Evolutionary conservation across 2,888 invertebrate genomes (phyloP).

Genomic region (Deladenus siricidicola): DNA sequence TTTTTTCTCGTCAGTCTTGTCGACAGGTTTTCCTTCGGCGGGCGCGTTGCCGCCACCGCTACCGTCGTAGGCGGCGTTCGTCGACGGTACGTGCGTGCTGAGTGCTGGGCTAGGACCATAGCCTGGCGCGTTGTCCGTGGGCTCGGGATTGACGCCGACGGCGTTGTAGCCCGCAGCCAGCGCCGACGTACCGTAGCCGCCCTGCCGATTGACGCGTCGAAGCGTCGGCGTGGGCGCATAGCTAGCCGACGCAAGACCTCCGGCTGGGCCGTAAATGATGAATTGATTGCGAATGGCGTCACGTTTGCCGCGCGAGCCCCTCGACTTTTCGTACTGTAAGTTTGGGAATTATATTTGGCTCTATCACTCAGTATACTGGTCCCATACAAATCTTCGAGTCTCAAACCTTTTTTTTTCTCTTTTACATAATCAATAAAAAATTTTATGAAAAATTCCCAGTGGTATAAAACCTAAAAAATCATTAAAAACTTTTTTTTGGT

Average conservation of each 20-base stretch:
- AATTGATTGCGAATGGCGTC: constrained; percentile 7
- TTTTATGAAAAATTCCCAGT: no score
- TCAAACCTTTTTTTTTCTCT: no score
- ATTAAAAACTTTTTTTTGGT: no score
- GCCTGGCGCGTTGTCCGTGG: neutral
- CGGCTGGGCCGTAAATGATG: constrained; percentile 10
- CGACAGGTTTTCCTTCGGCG: constrained; percentile 1
- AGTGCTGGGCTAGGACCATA: neutral
- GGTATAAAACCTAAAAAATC: no score
- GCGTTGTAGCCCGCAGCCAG: constrained; percentile 17
- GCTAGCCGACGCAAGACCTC: constrained; percentile 16
- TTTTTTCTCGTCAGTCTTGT: no score
- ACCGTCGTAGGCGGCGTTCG: constrained; percentile 11
- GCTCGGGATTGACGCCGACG: constrained; percentile 11
- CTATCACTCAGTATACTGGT: no score
- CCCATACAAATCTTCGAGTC: no score
- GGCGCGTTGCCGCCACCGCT: constrained; percentile 7
- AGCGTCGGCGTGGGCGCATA: neutral
- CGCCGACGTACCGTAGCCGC: constrained; percentile 17
- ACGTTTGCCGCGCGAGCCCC: constrained; percentile 3
- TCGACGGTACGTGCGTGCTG: constrained; percentile 7
- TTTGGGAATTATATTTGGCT: no score
- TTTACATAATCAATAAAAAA: no score
- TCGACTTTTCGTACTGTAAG: constrained; percentile 11
- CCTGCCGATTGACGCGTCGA: constrained; percentile 17